These are phyloP conservation scores for Girardinus metallicus DNA, from an alignment of 2,797 vertebrate genomes.

Conservation along the genomic window DNA sequence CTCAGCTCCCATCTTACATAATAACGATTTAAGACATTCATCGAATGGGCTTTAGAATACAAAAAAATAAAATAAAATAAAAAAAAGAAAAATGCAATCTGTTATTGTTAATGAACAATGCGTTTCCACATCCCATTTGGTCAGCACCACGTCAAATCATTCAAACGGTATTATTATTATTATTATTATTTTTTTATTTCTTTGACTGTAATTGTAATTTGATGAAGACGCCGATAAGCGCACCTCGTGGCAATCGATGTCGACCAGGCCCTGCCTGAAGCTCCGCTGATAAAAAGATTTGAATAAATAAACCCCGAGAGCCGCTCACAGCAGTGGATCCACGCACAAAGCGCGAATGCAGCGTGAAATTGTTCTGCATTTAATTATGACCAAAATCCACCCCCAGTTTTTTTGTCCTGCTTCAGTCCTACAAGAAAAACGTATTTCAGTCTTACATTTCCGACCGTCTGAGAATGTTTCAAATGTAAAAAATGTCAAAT, in stretches of 20 bases:
- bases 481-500: conserved; percentile 2
- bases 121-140: background rate
- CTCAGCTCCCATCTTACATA: conserved; percentile 47
- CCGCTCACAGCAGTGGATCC: background rate
- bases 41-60: background rate
- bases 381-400: conserved; percentile 6
- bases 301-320: conserved; percentile 61
- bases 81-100: background rate
- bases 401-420: background rate
- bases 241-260: conserved; percentile 50
- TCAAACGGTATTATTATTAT: background rate
- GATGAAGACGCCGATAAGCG: conserved; percentile 57
- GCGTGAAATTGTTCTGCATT: background rate
- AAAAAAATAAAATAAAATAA: too few species aligned
- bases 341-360: background rate
- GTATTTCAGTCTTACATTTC: background rate
- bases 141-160: background rate
- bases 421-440: background rate
- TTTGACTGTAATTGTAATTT: conserved; percentile 34
- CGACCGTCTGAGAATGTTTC: background rate
- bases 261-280: conserved; percentile 57
- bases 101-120: background rate
- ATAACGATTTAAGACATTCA: conserved; percentile 5
- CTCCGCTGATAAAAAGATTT: conserved; percentile 72
- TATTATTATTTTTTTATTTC: background rate